These are phyloP conservation scores for Drosophila nannoptera DNA, from an alignment of 1,140 invertebrate genomes.

Conservation along the genomic window DNA sequence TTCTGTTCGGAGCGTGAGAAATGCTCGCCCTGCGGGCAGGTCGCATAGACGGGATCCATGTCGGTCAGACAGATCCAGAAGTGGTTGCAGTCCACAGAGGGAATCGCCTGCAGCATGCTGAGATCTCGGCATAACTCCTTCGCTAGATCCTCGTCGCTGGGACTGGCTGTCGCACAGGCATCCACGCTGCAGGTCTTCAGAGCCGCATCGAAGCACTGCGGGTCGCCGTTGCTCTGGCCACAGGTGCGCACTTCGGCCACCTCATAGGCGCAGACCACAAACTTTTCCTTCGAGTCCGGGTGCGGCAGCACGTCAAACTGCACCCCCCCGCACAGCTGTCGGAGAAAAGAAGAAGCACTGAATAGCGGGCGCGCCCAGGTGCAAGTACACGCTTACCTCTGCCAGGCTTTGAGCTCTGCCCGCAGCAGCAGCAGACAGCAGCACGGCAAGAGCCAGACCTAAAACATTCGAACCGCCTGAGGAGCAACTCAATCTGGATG, in stretches of 20 bases:
- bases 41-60: constrained; percentile 13
- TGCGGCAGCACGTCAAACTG: constrained; percentile 4
- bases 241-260: constrained; percentile 8
- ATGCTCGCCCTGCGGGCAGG: constrained; percentile 11
- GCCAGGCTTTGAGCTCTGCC: constrained; percentile 5
- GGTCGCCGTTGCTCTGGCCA: not conserved
- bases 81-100: constrained; percentile 11
- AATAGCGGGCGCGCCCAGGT: not conserved
- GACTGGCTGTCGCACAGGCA: not conserved
- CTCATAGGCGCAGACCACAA: constrained; percentile 17
- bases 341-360: no score
- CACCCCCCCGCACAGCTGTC: constrained; percentile 7
- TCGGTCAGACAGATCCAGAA: constrained; percentile 17
- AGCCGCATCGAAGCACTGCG: constrained; percentile 13
- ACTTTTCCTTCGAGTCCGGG: not conserved
- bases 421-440: not conserved
- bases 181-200: not conserved
- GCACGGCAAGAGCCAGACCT: not conserved
- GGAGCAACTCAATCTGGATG: no score
- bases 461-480: not conserved
- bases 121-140: not conserved
- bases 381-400: constrained; percentile 5
- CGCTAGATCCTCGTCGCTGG: not conserved
- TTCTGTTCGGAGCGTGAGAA: constrained; percentile 18
- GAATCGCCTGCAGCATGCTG: not conserved